Evolutionary conservation across 2,888 invertebrate species (phyloP).

Genomic region (Allygus modestus): DNA sequence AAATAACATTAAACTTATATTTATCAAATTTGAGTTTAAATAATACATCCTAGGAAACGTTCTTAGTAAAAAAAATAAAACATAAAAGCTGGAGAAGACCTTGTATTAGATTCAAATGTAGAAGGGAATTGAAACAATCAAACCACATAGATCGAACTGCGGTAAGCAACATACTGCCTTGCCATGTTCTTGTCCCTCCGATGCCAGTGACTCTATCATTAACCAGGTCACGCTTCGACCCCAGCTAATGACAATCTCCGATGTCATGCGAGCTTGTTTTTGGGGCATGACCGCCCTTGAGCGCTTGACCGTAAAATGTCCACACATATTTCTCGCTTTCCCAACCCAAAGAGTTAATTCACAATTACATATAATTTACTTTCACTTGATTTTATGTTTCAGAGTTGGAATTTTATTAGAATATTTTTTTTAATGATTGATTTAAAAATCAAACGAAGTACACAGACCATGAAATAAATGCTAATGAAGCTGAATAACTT

Average conservation of each 20-base stretch:
- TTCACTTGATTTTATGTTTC: background rate
- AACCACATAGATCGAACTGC: background rate
- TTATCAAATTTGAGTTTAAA: background rate
- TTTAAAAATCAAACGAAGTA: no score
- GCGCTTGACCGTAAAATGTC: constrained; percentile 20
- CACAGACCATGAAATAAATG: no score
- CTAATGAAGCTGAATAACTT: no score
- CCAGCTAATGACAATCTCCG: background rate
- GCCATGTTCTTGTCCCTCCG: background rate
- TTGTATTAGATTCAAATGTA: background rate
- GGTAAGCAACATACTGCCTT: background rate
- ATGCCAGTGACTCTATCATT: background rate
- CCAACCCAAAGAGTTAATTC: background rate
- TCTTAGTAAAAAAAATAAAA: background rate
- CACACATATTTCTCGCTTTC: background rate
- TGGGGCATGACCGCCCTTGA: background rate
- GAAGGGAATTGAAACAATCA: background rate
- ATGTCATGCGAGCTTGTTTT: constrained; percentile 32
- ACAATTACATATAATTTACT: background rate
- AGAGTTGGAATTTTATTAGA: no score
- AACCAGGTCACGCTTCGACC: background rate
- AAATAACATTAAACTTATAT: background rate
- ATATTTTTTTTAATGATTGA: no score
- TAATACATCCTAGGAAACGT: background rate
- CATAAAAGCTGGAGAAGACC: background rate